These are phyloP conservation scores for Diadegma fenestrale DNA, from an alignment of 2,888 invertebrate species.

Conservation along the genomic window DNA sequence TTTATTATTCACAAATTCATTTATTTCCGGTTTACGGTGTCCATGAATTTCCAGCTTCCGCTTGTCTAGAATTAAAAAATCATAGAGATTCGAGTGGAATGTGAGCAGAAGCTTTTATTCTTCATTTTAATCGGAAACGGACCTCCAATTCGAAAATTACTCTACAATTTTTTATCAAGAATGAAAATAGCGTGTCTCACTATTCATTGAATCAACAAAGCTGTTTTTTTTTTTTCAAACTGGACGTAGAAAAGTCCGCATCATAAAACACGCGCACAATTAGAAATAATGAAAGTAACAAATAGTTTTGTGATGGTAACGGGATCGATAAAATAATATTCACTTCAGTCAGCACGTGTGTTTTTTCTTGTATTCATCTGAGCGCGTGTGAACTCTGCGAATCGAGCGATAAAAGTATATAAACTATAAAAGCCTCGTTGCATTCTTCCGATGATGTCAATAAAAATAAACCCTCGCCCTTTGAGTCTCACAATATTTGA, in stretches of 20 bases:
- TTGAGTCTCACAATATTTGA: not conserved
- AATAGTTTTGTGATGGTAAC: not conserved
- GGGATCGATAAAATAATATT: not conserved
- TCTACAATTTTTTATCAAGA: no score
- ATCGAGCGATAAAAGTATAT: conserved; percentile 18
- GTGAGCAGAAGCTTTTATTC: no score
- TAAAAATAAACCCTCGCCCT: not conserved
- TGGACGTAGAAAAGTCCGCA: not conserved
- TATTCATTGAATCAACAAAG: no score
- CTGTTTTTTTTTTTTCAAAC: no score
- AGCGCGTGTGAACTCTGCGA: conserved; percentile 16
- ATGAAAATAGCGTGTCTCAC: no score
- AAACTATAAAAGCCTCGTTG: conserved; percentile 2
- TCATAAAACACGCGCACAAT: not conserved
- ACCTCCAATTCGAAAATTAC: no score
- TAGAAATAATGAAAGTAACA: not conserved
- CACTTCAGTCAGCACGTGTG: not conserved
- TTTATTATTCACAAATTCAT: no score
- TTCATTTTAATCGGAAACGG: no score
- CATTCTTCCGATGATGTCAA: conserved; percentile 4
- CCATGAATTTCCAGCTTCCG: not conserved
- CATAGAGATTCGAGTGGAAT: no score
- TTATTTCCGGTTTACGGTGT: not conserved
- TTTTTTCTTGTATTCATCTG: not conserved
- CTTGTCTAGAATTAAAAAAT: no score